Evolutionary conservation across 2,888 invertebrate species (phyloP), one percentile per base, ranked within the genome.

Genomic region (Theristus sp.): DNA sequence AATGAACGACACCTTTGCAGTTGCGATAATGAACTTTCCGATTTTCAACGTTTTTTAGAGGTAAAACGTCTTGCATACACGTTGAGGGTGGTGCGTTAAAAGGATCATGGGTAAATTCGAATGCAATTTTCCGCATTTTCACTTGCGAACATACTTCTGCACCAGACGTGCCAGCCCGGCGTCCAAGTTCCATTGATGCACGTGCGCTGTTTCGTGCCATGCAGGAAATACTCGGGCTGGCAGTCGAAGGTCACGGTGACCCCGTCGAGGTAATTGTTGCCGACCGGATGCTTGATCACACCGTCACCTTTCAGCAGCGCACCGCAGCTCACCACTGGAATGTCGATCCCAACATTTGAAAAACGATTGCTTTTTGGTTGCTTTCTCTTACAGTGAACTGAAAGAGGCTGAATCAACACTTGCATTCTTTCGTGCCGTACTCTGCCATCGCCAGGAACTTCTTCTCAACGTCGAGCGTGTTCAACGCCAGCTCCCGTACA

Each of bases 91-190:
- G n/a, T n/a, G n/a, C n/a, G n/a, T n/a, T n/a, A n/a, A n/a, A n/a
- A n/a, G n/a, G n/a, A n/a, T n/a, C n/a, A n/a, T n/a, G n/a, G n/a
- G n/a, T n/a, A n/a, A n/a, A n/a, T n/a, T n/a, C n/a, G n/a, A n/a
- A n/a, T n/a, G n/a, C n/a, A n/a, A n/a, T n/a, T n/a, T n/a, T n/a
- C n/a, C n/a, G n/a, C n/a, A n/a, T n/a, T n/a, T n/a, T n/a, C 13
- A 49, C 20, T 49, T 6, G n/a, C 49, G n/a, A 24, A 63, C 67
- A 65, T 31, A 68, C 67, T 46, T 66, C 67, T 62, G 62, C 68
- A 67, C 68, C 68, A 67, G 1, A 65, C 68, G 60, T 64, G 66
- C 68, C 68, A 68, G 17, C 68, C 68, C 20, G 68, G 68, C 17
- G 64, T 66, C 68, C 68, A 68, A 2, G 67, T 67, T n/a, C 68